Base-by-base conservation (phyloP, 1,140 invertebrate genomes). In the Aphis craccivora region DNA sequence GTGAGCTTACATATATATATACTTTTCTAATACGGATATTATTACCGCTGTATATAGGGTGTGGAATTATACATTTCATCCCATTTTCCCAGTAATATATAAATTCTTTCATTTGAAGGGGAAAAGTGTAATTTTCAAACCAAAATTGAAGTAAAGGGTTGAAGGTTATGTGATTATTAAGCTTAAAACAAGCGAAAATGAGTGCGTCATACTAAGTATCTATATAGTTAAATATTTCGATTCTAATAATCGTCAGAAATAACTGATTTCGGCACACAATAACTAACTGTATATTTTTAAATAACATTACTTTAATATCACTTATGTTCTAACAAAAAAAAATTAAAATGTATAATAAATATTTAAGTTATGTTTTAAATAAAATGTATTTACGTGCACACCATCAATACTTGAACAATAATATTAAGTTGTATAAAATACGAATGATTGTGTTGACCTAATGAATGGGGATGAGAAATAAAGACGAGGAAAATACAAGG, bases 1-100 rank as follows among this genome's bases (percentile, higher is more conserved):
- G 99, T 99, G 96, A 97, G 97, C 96, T 9, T 48, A 91, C 90
- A 48, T 35, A 45, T 37, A n/a, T 76, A 43, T 48, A 48, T 81
- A 83, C 18, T 35, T 92, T 48, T 92, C 48, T 92, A 92, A 83
- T 51, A 92, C 43, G 22, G n/a, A 51, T 37, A 83, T 92, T 83
- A 90, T 43, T 60, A 60, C 55, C 60, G 2, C 6, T 55, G 53
- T 60, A 40, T 60, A 40, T 43, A 43, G 53, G 89, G 53, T 67
- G 53, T 60, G 7, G 89, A 90, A 90, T 90, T 67, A 67, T 90
- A 55, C 40, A 43, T 67, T 90, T 90, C 53, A 60, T 90, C 53
- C 25, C 89, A 90, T 60, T 90, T 90, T 67, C 55, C 43, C 43
- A 67, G 37, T 60, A 90, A 90, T 90, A 90, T 40, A 90, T n/a